Conservation (phyloP, 2,113 vertebrate species). For the Pygoscelis antarcticus region DNA sequence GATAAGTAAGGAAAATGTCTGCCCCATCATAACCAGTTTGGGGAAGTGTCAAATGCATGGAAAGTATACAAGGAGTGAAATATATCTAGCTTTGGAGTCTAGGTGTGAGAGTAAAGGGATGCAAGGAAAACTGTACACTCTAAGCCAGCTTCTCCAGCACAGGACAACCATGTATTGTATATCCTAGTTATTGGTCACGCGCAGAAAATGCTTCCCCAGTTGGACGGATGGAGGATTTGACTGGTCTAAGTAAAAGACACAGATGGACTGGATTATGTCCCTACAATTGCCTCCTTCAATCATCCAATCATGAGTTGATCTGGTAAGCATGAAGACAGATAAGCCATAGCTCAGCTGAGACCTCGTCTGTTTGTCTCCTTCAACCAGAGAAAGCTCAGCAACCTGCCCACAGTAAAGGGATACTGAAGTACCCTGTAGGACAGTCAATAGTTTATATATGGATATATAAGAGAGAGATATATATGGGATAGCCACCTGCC, state of each 20-base stretch:
- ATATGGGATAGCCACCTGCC: not conserved
- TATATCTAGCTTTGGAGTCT: not conserved
- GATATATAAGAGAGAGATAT: too few species aligned
- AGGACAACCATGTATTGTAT: not conserved
- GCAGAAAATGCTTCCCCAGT: not conserved
- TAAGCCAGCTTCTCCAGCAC: not conserved
- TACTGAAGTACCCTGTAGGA: not conserved
- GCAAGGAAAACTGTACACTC: not conserved
- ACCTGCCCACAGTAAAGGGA: not conserved
- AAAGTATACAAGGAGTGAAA: not conserved
- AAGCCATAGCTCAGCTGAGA: not conserved
- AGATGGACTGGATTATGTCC: not conserved
- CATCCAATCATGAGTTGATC: not conserved
- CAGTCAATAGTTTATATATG: not conserved
- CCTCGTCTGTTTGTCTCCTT: not conserved
- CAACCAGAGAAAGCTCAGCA: not conserved
- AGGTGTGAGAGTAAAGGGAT: not conserved
- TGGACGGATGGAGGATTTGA: not conserved
- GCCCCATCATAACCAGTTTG: not conserved
- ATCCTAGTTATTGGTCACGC: accelerated
- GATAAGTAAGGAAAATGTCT: not conserved
- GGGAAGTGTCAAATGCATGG: not conserved
- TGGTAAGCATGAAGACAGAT: not conserved
- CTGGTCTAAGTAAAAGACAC: not conserved
- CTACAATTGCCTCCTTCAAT: not conserved